Percentiles rank a stretch among this genome's conserved stretches.
Conservation (phyloP, 2,888 invertebrate species). For the Caenorhabditis becei region DNA sequence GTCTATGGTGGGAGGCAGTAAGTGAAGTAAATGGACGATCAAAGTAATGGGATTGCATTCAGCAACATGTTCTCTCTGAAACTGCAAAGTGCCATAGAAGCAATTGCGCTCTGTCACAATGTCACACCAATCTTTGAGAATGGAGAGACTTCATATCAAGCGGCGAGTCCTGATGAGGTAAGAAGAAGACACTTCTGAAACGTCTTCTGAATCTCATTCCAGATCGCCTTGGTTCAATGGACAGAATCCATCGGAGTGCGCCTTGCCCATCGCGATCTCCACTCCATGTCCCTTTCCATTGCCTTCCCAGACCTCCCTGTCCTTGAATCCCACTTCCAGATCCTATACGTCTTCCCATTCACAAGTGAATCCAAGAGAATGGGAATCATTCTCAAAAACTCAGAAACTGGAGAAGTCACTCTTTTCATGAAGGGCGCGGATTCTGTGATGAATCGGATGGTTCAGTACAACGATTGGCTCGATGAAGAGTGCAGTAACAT, state of each 20-base stretch:
- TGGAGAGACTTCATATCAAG: constrained; percentile 83
- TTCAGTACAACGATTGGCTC: constrained; percentile 96
- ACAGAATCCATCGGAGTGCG: constrained; percentile 87
- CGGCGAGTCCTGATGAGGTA: constrained; percentile 88
- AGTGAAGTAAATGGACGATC: neutral
- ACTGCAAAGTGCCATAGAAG: constrained; percentile 82
- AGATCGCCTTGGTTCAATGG: constrained; percentile 87
- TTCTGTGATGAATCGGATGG: constrained; percentile 91
- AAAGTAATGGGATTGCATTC: neutral
- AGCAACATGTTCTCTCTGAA: constrained; percentile 78
- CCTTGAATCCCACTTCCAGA: constrained; percentile 82
- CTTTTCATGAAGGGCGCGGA: constrained; percentile 99
- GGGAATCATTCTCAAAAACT: constrained; percentile 89
- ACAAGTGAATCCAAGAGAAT: constrained; percentile 88
- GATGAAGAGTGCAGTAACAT: constrained; percentile 94
- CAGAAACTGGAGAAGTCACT: constrained; percentile 89
- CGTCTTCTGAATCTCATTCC: neutral
- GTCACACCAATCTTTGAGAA: constrained; percentile 96
- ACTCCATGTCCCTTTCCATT: constrained; percentile 84
- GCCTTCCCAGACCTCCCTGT: constrained; percentile 83
- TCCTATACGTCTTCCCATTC: constrained; percentile 87
- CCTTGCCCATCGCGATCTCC: constrained; percentile 85
- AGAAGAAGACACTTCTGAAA: constrained; percentile 29
- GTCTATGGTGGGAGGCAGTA: constrained; percentile 35
- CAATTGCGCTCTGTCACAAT: constrained; percentile 97